A percentile compares a stretch with the other conserved stretches of the same genome.
Conservation (phyloP, 2,888 invertebrate genomes). For the Eupithecia insigniata region DNA sequence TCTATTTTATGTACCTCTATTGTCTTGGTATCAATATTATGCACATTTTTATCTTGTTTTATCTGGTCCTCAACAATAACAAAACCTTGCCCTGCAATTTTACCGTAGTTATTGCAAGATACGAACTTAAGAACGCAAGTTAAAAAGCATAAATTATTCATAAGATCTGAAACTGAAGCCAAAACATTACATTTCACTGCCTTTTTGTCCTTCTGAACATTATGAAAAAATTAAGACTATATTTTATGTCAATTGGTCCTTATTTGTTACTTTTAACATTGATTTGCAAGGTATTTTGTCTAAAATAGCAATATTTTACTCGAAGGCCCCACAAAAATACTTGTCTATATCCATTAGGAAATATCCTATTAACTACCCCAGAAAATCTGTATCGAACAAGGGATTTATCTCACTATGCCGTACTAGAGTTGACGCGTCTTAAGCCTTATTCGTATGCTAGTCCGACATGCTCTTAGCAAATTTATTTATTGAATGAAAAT, state of each 20-base stretch:
- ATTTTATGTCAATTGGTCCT: not conserved
- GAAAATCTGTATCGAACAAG: conserved; percentile 21
- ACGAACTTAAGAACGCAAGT: conserved; percentile 21
- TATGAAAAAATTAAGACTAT: not conserved
- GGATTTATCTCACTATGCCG: conserved; percentile 27
- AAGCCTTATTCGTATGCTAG: not conserved
- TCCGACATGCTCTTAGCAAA: not conserved
- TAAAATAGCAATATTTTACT: conserved; percentile 12
- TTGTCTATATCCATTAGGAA: conserved; percentile 17
- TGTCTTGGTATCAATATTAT: conserved; percentile 34
- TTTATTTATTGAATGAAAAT: conserved; percentile 30
- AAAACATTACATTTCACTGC: not conserved
- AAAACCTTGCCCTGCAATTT: conserved; percentile 28
- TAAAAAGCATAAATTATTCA: conserved; percentile 23
- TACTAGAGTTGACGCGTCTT: conserved; percentile 16
- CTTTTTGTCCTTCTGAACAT: not conserved
- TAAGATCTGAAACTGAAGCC: conserved; percentile 20
- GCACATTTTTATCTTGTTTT: conserved; percentile 36
- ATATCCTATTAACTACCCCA: conserved; percentile 12
- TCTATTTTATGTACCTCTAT: conserved; percentile 24
- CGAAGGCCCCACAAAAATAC: conserved; percentile 30
- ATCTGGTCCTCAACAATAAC: conserved; percentile 28
- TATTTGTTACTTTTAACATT: not conserved
- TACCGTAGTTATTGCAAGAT: conserved; percentile 19
- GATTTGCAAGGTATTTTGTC: not conserved